phyloP scores from a whole-genome alignment of 2,797 vertebrate genomes.

The Tadarida brasiliensis region DNA sequence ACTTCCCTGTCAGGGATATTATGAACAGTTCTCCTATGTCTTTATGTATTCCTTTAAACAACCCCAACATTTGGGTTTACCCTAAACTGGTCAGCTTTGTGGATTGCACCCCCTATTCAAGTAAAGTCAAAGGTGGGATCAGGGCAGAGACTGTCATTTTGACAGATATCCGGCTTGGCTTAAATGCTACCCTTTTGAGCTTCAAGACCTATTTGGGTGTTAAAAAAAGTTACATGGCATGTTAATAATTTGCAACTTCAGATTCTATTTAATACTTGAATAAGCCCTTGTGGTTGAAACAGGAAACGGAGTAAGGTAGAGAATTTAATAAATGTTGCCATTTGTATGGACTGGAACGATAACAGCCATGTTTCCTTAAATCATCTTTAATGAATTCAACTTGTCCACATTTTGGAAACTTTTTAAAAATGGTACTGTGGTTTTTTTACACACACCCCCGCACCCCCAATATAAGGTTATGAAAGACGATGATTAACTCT shows the following conservation, averaged over 20 bases:
- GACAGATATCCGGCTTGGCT: constrained; percentile 64
- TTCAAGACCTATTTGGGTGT: constrained; percentile 70
- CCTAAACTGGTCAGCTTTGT: not conserved
- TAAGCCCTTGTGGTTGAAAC: constrained; percentile 68
- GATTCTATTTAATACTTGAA: constrained; percentile 78
- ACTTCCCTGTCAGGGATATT: not conserved
- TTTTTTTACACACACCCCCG: not conserved
- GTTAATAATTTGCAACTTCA: constrained; percentile 81
- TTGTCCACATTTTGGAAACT: constrained; percentile 57
- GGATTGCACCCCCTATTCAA: constrained; percentile 73
- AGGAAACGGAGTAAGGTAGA: constrained; percentile 75
- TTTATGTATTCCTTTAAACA: constrained; percentile 24
- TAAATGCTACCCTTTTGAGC: constrained; percentile 58
- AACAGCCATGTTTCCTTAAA: constrained; percentile 71
- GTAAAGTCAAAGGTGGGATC: constrained; percentile 71
- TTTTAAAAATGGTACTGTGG: not conserved
- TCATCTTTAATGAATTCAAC: constrained; percentile 73
- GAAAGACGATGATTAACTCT: constrained; percentile 66
- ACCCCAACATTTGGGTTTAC: not conserved
- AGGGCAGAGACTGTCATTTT: constrained; percentile 57
- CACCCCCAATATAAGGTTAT: not conserved
- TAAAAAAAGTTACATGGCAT: constrained; percentile 69
- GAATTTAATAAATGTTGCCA: constrained; percentile 65
- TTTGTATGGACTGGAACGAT: constrained; percentile 68
- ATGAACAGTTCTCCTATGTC: not conserved